Evolutionary conservation across 2,797 vertebrate genomes (phyloP).

Genomic region (Myotis vivesi): DNA sequence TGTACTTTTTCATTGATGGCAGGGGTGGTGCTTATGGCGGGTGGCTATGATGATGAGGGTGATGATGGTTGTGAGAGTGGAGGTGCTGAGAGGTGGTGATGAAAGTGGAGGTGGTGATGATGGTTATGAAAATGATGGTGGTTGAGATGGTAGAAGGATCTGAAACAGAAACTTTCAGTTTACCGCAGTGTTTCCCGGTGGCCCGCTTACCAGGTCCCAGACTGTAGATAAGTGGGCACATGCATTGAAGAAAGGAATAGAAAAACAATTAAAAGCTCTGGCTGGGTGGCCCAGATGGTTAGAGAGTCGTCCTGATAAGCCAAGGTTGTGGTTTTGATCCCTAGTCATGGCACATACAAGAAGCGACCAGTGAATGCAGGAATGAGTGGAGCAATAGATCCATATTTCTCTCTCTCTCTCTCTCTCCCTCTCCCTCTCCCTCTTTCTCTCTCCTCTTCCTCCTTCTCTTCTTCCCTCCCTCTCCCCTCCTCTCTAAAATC

Average conservation of each 20-base stretch:
- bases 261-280: neutral
- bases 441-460: too few species aligned
- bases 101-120: neutral
- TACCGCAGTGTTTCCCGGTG: neutral
- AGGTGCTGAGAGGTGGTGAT: neutral
- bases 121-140: neutral
- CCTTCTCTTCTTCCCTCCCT: neutral
- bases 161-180: neutral
- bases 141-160: neutral
- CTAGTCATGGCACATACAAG: neutral
- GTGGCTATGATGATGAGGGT: neutral
- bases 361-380: neutral
- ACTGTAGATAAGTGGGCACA: neutral
- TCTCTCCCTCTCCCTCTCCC: too few species aligned
- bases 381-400: neutral
- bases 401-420: too few species aligned
- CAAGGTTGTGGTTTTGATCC: neutral
- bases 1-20: neutral
- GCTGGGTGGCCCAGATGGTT: neutral
- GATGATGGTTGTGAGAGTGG: neutral
- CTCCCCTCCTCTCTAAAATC: neutral
- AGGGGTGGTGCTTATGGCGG: neutral
- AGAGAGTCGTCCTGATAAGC: neutral
- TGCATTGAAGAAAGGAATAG: neutral
- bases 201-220: neutral